These are phyloP conservation scores for Nephotettix cincticeps DNA, from an alignment of 1,140 invertebrate species.

Conservation along the genomic window DNA sequence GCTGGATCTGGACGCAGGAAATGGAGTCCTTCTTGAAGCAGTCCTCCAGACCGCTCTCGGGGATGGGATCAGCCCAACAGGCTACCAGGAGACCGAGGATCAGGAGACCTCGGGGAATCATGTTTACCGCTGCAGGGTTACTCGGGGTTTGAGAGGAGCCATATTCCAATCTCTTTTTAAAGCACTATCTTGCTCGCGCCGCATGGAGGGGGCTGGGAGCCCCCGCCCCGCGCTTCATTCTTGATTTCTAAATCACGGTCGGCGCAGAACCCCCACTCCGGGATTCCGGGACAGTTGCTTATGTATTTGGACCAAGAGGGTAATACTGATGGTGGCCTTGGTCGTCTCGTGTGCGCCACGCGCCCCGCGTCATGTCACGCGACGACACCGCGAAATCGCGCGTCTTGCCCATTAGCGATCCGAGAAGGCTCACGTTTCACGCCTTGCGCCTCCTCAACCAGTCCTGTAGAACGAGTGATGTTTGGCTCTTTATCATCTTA, in stretches of 20 bases:
- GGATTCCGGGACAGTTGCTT: neutral
- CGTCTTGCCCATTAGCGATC: no score
- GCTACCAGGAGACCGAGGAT: constrained; percentile 35
- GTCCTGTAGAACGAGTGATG: no score
- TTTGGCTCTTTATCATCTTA: no score
- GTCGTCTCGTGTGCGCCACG: neutral
- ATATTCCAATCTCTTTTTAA: constrained; percentile 21
- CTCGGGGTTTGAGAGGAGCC: neutral
- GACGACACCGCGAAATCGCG: no score
- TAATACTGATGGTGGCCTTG: neutral
- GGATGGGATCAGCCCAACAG: constrained; percentile 37
- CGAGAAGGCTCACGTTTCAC: no score
- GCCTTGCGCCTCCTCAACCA: no score
- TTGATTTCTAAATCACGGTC: constrained; percentile 24
- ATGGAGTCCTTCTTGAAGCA: constrained; percentile 65
- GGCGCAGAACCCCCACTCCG: neutral
- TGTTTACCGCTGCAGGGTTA: neutral
- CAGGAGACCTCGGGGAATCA: constrained; percentile 9
- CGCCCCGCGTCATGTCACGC: no score
- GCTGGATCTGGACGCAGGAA: constrained; percentile 61
- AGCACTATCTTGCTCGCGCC: constrained; percentile 2
- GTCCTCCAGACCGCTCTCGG: constrained; percentile 46
- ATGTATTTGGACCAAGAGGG: constrained; percentile 10
- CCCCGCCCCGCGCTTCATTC: constrained; percentile 6
- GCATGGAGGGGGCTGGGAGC: neutral